Base-by-base conservation (phyloP, 2,888 invertebrate species). In the Athalia circularis region DNA sequence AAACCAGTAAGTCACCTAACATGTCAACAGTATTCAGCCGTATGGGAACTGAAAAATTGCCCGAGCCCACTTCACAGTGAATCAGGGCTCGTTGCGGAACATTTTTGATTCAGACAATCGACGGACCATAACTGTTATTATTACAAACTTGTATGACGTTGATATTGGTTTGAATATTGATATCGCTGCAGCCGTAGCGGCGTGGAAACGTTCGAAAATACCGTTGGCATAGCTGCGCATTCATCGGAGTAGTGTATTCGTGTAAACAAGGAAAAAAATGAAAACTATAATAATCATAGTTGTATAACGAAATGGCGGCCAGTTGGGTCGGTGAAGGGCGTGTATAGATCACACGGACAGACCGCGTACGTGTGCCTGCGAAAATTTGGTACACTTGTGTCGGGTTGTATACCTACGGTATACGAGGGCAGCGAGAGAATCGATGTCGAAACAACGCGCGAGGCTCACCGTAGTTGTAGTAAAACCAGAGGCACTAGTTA, bases 91-190 rank as follows among this genome's bases (percentile, higher is more conserved):
- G 7, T 48, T n/a, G 15, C 3, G 5, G n/a, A 47, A 45, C 13
- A 65, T 9, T 9, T 15, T 48, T 13, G 4, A 48, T 48, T 65
- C 65, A 47, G 45, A 50, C 59, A n/a, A 65, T 8, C 7, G 29
- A 43, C 15, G 7, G 29, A 29, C 13, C 11, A 13, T 5, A 11
- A 11, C 13, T 52, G 13, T 47, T 11, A 67, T 67, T 45, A 67
- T 67, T 67, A 29, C 29, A 29, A 29, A 67, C 6, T 67, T 6
- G 52, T 67, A 67, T 29, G 29, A 15, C 48, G 67, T 68, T 68
- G n/a, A 68, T 54, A 68, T 68, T 68, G 68, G 52, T n/a, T 54
- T 52, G 29, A 68, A 68, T 68, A 68, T 68, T 54, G 54, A 68
- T 68, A 68, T 13, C 47, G 65, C 9, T 65, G 48, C 29, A 1